Base-by-base conservation (phyloP, 2,113 vertebrate genomes). In the Ceyx margarethae region DNA sequence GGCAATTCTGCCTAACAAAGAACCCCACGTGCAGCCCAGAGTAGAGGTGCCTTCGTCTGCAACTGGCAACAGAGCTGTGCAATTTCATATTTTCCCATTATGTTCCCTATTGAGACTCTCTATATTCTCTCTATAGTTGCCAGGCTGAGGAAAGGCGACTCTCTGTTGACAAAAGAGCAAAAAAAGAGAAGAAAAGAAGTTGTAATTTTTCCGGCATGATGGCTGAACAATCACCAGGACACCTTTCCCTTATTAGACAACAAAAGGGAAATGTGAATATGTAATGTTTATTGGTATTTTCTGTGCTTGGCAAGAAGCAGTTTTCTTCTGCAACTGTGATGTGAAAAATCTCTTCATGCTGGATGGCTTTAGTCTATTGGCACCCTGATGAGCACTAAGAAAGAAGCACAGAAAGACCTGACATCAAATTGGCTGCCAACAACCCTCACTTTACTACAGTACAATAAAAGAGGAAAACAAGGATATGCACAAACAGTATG, bases 351-450 rank as follows among this genome's bases (percentile, higher is more conserved):
- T 92, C 94, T 96, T 83, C 67, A 64, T 97, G 96, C 96, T 96
- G 94, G 78, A 93, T 83, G 90, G 95, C 96, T 95, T 94, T 93
- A 90, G 92, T 94, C 91, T 90, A 86, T 87, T 73, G 95, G 95
- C 93, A 74, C 95, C 97, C 97, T 77, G 94, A 95, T 74, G 96
- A 21, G 91, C 93, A 88, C 85, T 81, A 95, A 96, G 96, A 97
- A 97, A 97, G 95, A 91, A 97, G 96, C 97, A 97, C 74, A 96
- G 96, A 95, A 94, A 95, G 96, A 93, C 92, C 95, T 96, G 96
- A 96, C 97, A 97, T 96, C 96, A 91, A 95, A 96, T 89, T 97
- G 96, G 88, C 96, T 97, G 90, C 96, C 95, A 95, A 90, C 76
- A 84, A 56, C 83, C 78, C 61, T 96, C 92, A 77, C 95, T 97